Evolutionary conservation across 2,797 vertebrate species (phyloP), one percentile per base, ranked within the genome.

Genomic region (Epinephelus malabaricus): DNA sequence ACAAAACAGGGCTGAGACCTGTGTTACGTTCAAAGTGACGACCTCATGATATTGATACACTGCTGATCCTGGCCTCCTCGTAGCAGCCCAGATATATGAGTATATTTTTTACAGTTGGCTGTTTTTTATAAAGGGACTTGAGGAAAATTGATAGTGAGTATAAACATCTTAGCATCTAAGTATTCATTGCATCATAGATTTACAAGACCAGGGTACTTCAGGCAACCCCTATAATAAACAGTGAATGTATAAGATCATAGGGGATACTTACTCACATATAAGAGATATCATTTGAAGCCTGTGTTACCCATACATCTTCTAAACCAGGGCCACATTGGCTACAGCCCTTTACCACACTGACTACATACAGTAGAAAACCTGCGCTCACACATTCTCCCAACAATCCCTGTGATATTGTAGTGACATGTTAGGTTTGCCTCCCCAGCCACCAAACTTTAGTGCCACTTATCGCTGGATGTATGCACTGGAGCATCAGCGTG

Each of bases 381-480:
- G 38, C 34, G 45, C 53, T 38, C 51, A 23, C 18, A 14, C 70
- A 23, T 34, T 45, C 19, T 67, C 45, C 79, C 40, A 85, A 78
- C 45, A 60, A n/a, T 60, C 53, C 10, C 58, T 67, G 27, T 67
- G 70, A 84, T 80, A 54, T 74, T 62, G 27, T 43, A 74, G 54
- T 69, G 56, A 30, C 40, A 23, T 23, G 23, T 55, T 45, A 12
- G 23, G 8, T 68, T 38, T 53, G 65, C 69, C 54, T 81, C 69
- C 79, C 54, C 76, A 55, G 73, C 74, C 73, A 49, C 10, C 81
- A 34, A 76, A 88, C 79, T 84, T 70, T 85, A 69, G 79, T 79
- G 79, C 87, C 69, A 85, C 86, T 93, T 79, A 92, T 90, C 78
- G 67, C 74, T 78, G 80, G 67, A 77, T 78, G 63, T 62, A 78